These are phyloP conservation scores for Linyphia triangularis DNA, from an alignment of 2,888 invertebrate species.

Conservation along the genomic window DNA sequence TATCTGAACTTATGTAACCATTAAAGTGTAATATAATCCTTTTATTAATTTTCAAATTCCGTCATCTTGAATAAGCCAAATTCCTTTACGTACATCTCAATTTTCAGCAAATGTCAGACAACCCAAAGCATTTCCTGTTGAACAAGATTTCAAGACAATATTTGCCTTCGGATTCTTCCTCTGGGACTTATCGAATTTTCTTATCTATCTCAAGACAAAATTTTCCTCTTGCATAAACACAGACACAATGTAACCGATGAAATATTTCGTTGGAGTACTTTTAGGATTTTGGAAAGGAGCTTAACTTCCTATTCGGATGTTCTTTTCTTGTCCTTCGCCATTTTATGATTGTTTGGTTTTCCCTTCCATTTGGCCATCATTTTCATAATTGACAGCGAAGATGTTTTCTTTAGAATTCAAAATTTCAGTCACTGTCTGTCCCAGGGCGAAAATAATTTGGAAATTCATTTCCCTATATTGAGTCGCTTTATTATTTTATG, in stretches of 20 bases:
- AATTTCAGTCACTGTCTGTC: too few relatives aligned
- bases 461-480: too few relatives aligned
- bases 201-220: not conserved
- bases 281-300: slow-evolving; percentile 15
- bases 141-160: slow-evolving; percentile 17
- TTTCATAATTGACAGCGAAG: not conserved
- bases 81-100: not conserved
- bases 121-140: not conserved
- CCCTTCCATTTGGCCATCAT: not conserved
- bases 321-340: not conserved
- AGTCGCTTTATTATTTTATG: too few relatives aligned
- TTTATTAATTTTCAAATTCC: slow-evolving; percentile 20
- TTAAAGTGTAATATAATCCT: too few relatives aligned
- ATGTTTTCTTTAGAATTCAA: not conserved
- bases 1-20: too few relatives aligned
- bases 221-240: slow-evolving; percentile 28
- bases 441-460: too few relatives aligned
- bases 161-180: slow-evolving; percentile 36
- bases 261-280: not conserved
- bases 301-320: slow-evolving; percentile 3
- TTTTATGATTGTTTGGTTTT: slow-evolving; percentile 12
- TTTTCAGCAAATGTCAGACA: not conserved
- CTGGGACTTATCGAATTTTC: slow-evolving; percentile 43
- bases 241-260: slow-evolving; percentile 3
- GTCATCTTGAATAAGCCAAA: not conserved